Base-by-base conservation (phyloP, 2,797 vertebrate genomes). In the Odontamblyopus lacepedii region DNA sequence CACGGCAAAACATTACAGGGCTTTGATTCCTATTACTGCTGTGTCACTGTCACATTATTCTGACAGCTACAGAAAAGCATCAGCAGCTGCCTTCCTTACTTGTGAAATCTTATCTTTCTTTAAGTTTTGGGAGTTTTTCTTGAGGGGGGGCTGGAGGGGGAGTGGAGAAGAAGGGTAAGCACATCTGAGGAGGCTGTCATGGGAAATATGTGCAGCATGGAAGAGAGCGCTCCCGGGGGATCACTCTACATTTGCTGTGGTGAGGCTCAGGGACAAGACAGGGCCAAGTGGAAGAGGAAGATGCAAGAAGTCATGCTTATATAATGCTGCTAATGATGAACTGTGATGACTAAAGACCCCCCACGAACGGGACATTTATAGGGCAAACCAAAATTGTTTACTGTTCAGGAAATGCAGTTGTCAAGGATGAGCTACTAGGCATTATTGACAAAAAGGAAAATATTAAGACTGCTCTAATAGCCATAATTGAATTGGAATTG, bases 191-290 rank as follows among this genome's bases (percentile, higher is more conserved):
- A 91, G 85, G 80, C 90, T 92, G 92, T 92, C 91, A 91, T 83
- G 88, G 90, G 88, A 88, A 90, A 92, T 91, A 78, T 91, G 81
- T 86, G 90, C 88, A 89, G 87, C 85, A 91, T 89, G 87, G 85
- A 89, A 83, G 61, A 63, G 32, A 63, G 86, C 88, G 83, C 72
- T 88, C 90, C 90, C 84, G 77, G 70, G 89, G 89, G 90, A 92
- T 89, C 83, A 83, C 84, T 88, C 86, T 88, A 84, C 85, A 85
- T 90, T 91, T 89, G 79, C 87, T 79, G 81, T 65, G 70, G 57
- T 69, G 85, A 86, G 83, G 85, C 87, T 89, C 78, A 78, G 86
- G 85, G 87, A 92, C 84, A 80, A 86, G 86, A 85, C 83, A 76
- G 79, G 82, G 84, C 78, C 72, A 85, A 89, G 73, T 67, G 72